Evolutionary conservation across 2,888 invertebrate genomes (phyloP), one percentile per base, ranked within the genome.

Genomic region (Torymus tubicola): DNA sequence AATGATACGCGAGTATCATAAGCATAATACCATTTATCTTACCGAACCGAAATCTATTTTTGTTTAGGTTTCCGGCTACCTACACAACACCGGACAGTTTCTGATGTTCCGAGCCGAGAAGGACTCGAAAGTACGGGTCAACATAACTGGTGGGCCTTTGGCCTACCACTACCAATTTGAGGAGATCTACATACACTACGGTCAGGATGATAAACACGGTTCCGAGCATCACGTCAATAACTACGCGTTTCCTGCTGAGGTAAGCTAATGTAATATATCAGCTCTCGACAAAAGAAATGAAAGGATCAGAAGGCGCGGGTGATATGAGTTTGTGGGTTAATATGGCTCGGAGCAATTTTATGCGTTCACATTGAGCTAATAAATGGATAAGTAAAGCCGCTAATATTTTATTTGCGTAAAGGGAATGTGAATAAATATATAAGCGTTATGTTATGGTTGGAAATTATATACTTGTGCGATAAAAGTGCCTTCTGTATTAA

Each of bases 211-310:
- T 88, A 94, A 94, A 85, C 94, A 95, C 84, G 99, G 99, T 16
- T 99, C 99, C 0, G 99, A 99, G 91, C 99, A 99, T 91, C 96
- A 95, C 87, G 96, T 99, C 84, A 97, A 98, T 87, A 97, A 97
- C 83, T 96, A 97, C 87, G 95, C 97, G 63, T 99, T 99, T 91
- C 99, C 99, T 42, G 99, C 98, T 78, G 99, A 99, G 95, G 99
- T 99, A 89, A 94, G 87, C 12, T 18, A 57, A 31, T 31, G 31
- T 31, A 11, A 60, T 18, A 60, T 60, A 60, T 64, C 24, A 64
- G 24, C 53, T 5, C 4, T 11, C 53, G 57, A 13, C 24, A 0
- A 14, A 10, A 64, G n/a, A 57, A 69, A 14, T 24, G 57, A 16
- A 55, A 69, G 11, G n/a, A 53, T 13, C 12, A 68, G 13, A 31